phyloP scores from a whole-genome alignment of 2,797 vertebrate species.

The Cetoscarus ocellatus region DNA sequence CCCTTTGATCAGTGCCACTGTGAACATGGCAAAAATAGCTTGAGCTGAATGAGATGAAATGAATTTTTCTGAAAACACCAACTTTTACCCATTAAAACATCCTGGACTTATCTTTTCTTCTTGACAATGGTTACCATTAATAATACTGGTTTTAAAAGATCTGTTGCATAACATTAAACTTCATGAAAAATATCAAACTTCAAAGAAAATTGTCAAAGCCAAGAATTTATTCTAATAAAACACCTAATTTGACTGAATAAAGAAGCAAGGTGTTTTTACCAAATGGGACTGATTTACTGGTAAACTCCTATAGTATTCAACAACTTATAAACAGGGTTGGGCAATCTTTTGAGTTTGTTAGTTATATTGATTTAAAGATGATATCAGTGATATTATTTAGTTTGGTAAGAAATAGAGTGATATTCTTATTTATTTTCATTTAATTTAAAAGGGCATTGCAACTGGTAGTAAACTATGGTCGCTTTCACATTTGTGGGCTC shows the following conservation, averaged over 20 bases:
- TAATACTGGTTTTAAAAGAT: slow-evolving; percentile 8
- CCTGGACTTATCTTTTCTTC: slow-evolving; percentile 15
- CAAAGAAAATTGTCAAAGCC: not conserved
- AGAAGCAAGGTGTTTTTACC: not conserved
- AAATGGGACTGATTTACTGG: not conserved
- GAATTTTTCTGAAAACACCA: slow-evolving; percentile 46
- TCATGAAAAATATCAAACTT: not conserved
- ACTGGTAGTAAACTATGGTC: no score
- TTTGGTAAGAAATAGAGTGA: no score
- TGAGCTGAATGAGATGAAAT: slow-evolving; percentile 56
- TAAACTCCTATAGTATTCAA: no score
- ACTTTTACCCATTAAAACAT: slow-evolving; percentile 43
- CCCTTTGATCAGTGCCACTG: slow-evolving; percentile 75
- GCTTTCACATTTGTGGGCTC: no score
- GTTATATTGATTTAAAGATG: no score
- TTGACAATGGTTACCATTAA: slow-evolving; percentile 21
- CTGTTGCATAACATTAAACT: slow-evolving; percentile 19
- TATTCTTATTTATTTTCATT: no score
- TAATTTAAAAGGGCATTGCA: no score
- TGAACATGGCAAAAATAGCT: slow-evolving; percentile 60
- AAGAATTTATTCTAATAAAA: not conserved
- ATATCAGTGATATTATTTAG: no score
- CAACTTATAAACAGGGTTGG: no score
- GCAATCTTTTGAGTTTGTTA: no score
- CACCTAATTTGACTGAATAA: not conserved